Evolutionary conservation across 2,113 vertebrate species (phyloP), one percentile per base, ranked within the genome.

Genomic region (Zapus hudsonius): DNA sequence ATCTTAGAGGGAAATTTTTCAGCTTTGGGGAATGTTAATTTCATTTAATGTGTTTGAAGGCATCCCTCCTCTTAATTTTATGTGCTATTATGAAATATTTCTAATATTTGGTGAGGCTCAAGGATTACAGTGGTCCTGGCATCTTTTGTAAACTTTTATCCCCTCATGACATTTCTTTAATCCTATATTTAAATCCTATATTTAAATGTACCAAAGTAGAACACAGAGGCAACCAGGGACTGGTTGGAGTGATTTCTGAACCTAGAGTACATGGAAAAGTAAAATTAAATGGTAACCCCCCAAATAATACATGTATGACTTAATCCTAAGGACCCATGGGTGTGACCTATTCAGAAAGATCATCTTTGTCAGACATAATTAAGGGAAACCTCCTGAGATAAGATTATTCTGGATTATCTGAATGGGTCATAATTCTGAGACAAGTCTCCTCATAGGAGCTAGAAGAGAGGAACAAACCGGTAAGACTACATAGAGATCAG

Each of bases 71-170:
- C n/a, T 89, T 57, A 13, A 22, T 40, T 69, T 79, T 40, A 67
- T 57, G 47, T 22, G 29, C 90, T 91, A 19, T 73, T 97, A 95
- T 89, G 29, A 90, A 90, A 93, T 23, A 4, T 93, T 89, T 81
- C 22, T 80, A 94, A 61, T 95, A 69, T 72, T 87, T 92, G 55
- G 15, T 3, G 61, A 33, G 78, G 86, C 70, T 84, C 20, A 52
- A 12, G 47, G 59, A 44, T 88, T 81, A 38, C 23, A 1, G 36
- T 42, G 20, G 55, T 55, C 40, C 22, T 67, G 79, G 78, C 66
- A 64, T 40, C 31, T 88, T 11, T 47, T 64, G 66, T 93, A 93
- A 96, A 91, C 19, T 76, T 69, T 47, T 38, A 29, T 29, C 3
- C 57, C 25, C 44, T 63, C 11, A 33, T n/a, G n/a, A 9, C 4